These are phyloP conservation scores for Brachyhypopomus occidentalis DNA, from an alignment of 2,113 vertebrate species.

Conservation along the genomic window DNA sequence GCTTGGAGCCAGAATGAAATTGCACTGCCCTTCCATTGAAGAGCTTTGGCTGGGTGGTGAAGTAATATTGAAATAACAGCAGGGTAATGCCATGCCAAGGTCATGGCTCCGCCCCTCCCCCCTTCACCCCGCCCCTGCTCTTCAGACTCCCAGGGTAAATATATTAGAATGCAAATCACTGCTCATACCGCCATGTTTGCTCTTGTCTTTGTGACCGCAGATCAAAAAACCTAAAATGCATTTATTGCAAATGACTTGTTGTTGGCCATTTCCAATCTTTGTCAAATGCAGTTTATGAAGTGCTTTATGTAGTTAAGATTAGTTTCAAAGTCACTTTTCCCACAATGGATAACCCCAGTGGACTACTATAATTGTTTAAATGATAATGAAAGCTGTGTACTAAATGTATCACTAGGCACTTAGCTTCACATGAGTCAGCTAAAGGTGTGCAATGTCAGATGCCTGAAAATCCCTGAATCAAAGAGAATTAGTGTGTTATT, in stretches of 20 bases:
- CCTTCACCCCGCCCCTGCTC: neutral
- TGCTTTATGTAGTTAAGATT: neutral
- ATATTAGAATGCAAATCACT: constrained; percentile 3
- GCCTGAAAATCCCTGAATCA: too few species aligned
- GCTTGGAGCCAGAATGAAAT: constrained; percentile 33
- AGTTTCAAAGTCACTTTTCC: neutral
- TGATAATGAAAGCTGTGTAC: neutral
- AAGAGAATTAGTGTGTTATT: too few species aligned
- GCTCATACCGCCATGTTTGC: neutral
- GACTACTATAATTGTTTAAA: neutral
- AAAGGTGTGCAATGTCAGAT: neutral
- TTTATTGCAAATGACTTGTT: neutral
- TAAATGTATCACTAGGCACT: neutral
- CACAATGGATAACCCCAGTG: neutral
- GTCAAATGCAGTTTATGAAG: neutral
- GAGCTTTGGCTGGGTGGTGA: constrained; percentile 15
- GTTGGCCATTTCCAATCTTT: neutral
- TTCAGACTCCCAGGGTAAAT: neutral
- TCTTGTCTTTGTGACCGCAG: neutral
- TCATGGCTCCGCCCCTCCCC: constrained; percentile 3
- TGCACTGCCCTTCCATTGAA: constrained; percentile 26
- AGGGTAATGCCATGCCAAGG: constrained; percentile 36
- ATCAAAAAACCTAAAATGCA: neutral
- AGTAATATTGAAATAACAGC: constrained; percentile 40
- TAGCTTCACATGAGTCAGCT: neutral